These are phyloP conservation scores for Perca fluviatilis DNA, from an alignment of 2,113 vertebrate genomes.

Conservation along the genomic window DNA sequence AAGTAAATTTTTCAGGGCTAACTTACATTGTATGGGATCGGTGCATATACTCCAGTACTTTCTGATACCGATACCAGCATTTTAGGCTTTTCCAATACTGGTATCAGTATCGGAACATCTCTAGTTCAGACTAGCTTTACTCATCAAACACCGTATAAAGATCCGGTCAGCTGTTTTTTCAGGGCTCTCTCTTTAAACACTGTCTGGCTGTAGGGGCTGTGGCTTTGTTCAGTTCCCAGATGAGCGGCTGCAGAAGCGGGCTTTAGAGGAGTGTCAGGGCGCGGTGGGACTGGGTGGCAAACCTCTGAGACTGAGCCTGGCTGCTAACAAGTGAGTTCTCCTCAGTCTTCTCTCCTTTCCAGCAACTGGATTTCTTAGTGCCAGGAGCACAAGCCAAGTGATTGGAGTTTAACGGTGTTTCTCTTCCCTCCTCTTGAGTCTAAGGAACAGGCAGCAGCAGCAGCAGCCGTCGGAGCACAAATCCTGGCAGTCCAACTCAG, in stretches of 20 bases:
- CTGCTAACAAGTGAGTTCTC: slow-evolving; percentile 92
- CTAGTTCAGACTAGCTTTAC: not conserved
- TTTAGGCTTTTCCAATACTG: no score
- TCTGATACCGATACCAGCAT: no score
- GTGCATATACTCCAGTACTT: no score
- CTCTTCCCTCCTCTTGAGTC: slow-evolving; percentile 30
- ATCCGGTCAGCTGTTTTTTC: not conserved
- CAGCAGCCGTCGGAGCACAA: slow-evolving; percentile 59
- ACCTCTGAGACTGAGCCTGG: slow-evolving; percentile 92
- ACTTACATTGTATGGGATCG: no score
- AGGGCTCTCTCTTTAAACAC: no score
- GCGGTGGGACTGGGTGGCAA: slow-evolving; percentile 91
- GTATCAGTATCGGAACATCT: no score
- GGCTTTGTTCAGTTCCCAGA: slow-evolving; percentile 97
- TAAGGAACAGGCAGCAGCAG: slow-evolving; percentile 70
- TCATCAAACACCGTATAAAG: not conserved
- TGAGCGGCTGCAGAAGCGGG: slow-evolving; percentile 92
- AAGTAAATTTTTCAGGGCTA: no score
- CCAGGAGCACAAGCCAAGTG: not conserved
- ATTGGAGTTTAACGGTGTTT: not conserved
- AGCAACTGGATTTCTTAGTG: not conserved
- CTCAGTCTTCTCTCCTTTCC: rapidly evolving
- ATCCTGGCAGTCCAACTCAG: slow-evolving; percentile 87
- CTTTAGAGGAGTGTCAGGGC: slow-evolving; percentile 92
- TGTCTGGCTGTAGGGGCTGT: slow-evolving; percentile 86